Evolutionary conservation across 2,888 invertebrate genomes (phyloP).

Genomic region (Drosophila suboccidentalis): DNA sequence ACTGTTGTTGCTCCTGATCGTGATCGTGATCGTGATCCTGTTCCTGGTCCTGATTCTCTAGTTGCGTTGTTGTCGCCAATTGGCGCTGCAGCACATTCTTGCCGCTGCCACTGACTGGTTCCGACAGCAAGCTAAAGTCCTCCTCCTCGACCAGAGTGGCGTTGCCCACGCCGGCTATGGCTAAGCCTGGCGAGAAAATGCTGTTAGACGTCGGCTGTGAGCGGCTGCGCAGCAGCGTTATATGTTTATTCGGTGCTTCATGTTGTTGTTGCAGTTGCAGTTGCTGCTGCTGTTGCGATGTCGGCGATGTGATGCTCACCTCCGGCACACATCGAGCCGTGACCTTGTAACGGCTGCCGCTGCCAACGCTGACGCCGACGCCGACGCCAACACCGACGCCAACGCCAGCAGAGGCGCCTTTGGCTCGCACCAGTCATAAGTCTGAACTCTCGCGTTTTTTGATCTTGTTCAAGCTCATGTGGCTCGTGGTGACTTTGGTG

Average conservation of each 20-base stretch:
- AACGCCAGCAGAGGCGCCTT: conserved; percentile 73
- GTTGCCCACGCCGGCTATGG: conserved; percentile 55
- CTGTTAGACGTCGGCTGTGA: conserved; percentile 81
- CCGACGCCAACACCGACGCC: conserved; percentile 73
- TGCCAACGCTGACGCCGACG: conserved; percentile 76
- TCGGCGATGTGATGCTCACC: conserved; percentile 85
- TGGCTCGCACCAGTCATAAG: conserved; percentile 85
- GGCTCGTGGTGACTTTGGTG: conserved; percentile 68
- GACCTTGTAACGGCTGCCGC: conserved; percentile 85
- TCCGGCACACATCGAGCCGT: conserved; percentile 85
- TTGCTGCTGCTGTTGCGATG: conserved; percentile 45
- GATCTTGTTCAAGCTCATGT: conserved; percentile 83
- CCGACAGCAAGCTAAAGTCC: conserved; percentile 81
- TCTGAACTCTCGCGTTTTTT: conserved; percentile 85
- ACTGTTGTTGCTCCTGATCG: conserved; percentile 38
- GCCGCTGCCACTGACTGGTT: conserved; percentile 45
- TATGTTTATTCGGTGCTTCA: conserved; percentile 71
- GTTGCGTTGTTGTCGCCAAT: conserved; percentile 67
- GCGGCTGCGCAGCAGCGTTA: conserved; percentile 75
- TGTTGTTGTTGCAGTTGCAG: conserved; percentile 27
- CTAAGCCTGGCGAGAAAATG: conserved; percentile 83
- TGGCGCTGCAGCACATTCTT: conserved; percentile 82
- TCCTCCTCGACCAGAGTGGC: conserved; percentile 84
- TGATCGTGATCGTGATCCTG: conserved; percentile 30
- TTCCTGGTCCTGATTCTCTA: conserved; percentile 44